phyloP scores from a whole-genome alignment of 2,888 invertebrate species.

The Cosmia pyralina region DNA sequence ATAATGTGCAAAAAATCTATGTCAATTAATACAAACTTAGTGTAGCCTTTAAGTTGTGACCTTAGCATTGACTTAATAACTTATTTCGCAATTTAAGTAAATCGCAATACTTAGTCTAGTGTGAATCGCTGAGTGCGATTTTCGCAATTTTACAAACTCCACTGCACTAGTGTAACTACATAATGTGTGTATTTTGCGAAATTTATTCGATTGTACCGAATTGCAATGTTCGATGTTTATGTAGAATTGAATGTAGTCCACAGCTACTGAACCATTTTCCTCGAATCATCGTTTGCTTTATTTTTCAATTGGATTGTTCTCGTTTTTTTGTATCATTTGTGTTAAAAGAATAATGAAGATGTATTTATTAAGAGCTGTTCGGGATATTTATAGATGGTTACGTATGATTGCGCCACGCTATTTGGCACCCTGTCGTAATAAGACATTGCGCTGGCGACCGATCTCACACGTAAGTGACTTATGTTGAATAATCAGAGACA shows the following conservation, averaged over 20 bases:
- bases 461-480: conserved; percentile 31
- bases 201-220: conserved; percentile 15
- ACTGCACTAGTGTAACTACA: conserved; percentile 22
- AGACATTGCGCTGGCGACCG: conserved; percentile 45
- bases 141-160: conserved; percentile 37
- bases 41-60: conserved; percentile 41
- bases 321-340: conserved; percentile 26
- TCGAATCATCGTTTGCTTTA: conserved; percentile 10
- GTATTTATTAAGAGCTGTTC: conserved; percentile 30
- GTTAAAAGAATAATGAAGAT: conserved; percentile 33
- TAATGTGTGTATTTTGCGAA: conserved; percentile 31
- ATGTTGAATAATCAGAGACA: conserved; percentile 32
- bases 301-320: conserved; percentile 25
- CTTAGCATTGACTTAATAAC: conserved; percentile 65
- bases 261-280: conserved; percentile 19
- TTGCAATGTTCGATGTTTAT: conserved; percentile 20
- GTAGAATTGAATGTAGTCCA: conserved; percentile 9
- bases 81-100: conserved; percentile 56
- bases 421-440: conserved; percentile 50
- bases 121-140: conserved; percentile 41
- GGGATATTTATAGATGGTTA: conserved; percentile 45
- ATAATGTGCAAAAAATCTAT: conserved; percentile 44
- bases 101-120: conserved; percentile 38
- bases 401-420: conserved; percentile 43
- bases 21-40: conserved; percentile 43